A percentile compares a stretch with the other conserved stretches of the same genome.
Conservation (phyloP, 2,113 vertebrate genomes). For the Erinaceus europaeus region DNA sequence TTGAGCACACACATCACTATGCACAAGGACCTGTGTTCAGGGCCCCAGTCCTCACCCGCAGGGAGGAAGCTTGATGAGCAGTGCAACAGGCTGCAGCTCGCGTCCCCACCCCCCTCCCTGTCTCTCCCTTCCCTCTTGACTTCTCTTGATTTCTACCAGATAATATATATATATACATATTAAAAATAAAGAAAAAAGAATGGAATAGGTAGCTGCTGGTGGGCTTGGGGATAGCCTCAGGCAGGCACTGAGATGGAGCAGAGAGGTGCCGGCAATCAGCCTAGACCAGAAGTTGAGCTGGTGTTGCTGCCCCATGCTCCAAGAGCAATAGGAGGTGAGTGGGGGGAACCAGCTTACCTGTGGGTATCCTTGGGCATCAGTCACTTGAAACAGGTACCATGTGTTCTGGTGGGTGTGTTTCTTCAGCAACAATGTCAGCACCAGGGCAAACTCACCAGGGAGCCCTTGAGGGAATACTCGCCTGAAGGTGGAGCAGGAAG, state of each 20-base stretch:
- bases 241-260: neutral
- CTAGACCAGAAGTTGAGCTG: neutral
- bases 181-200: too few relatives aligned
- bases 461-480: conserved; percentile 91
- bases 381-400: conserved; percentile 94
- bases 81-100: too few relatives aligned
- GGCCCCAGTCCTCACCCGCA: too few relatives aligned
- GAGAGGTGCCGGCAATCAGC: neutral
- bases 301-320: fast-evolving
- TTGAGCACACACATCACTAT: too few relatives aligned
- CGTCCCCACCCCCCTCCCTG: too few relatives aligned
- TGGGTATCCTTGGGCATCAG: conserved; percentile 90
- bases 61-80: too few relatives aligned
- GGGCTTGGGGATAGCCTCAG: neutral
- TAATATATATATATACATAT: too few relatives aligned
- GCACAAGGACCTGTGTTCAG: too few relatives aligned
- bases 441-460: conserved; percentile 90
- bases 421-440: conserved; percentile 93
- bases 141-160: too few relatives aligned
- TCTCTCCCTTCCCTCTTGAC: too few relatives aligned
- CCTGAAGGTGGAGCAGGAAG: conserved; percentile 75
- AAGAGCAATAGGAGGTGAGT: fast-evolving
- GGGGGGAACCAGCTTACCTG: conserved; percentile 83
- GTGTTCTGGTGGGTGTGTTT: conserved; percentile 89
- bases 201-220: too few relatives aligned